Percentiles rank a stretch among this genome's conserved stretches.
Evolutionary conservation across 92 coral and sea anemone species (phyloP).

Genomic region (Isaurus tuberculatus): DNA sequence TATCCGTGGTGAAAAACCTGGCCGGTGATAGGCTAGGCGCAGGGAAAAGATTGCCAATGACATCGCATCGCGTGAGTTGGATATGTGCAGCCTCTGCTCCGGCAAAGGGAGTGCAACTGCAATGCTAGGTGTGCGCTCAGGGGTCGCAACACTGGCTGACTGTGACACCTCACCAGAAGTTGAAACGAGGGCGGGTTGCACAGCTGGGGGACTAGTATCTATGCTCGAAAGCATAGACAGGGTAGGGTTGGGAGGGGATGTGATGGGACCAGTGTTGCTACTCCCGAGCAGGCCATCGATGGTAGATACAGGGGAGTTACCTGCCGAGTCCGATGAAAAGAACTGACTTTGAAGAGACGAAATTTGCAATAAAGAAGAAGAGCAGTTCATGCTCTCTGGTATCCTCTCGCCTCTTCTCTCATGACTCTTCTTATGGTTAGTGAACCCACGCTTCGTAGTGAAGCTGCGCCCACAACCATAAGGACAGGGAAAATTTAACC

Average conservation of each 20-base stretch:
- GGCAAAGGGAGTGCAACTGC: not conserved
- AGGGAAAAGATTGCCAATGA: not conserved
- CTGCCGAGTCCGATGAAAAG: not conserved
- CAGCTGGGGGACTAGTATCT: not conserved
- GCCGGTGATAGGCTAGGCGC: too few relatives aligned
- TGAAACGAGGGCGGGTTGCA: not conserved
- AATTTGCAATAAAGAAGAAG: too few relatives aligned
- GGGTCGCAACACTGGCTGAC: not conserved
- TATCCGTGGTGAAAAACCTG: too few relatives aligned
- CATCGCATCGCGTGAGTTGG: not conserved
- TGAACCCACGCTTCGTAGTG: too few relatives aligned
- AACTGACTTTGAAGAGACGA: too few relatives aligned
- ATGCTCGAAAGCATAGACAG: not conserved
- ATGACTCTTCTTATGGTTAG: too few relatives aligned
- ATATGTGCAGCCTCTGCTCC: conserved; percentile 17
- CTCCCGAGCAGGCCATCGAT: conserved; percentile 12
- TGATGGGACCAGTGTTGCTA: not conserved
- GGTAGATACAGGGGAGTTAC: not conserved
- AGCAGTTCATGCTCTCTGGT: too few relatives aligned
- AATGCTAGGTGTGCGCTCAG: not conserved
- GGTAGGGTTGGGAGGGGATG: not conserved
- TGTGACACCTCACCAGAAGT: not conserved
- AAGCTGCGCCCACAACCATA: too few relatives aligned
- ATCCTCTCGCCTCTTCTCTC: too few relatives aligned
- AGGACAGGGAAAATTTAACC: not conserved